Conservation (phyloP, 2,797 vertebrate species). For the Sebastes umbrosus region DNA sequence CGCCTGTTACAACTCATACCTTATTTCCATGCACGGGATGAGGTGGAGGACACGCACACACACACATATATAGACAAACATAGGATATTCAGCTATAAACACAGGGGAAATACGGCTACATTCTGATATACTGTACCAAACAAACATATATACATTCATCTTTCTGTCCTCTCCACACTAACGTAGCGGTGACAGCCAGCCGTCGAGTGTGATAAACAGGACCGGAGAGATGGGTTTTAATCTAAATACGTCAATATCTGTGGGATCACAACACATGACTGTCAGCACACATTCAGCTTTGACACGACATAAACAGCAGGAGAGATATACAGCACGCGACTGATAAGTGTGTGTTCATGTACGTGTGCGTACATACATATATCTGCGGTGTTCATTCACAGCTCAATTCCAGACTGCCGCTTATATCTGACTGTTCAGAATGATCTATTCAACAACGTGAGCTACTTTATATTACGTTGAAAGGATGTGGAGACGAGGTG, state of each 20-base stretch:
- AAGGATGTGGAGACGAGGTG: not conserved
- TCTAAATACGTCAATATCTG: slow-evolving; percentile 57
- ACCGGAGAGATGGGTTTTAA: slow-evolving; percentile 46
- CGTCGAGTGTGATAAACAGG: slow-evolving; percentile 39
- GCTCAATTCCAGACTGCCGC: not conserved
- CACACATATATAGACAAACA: not conserved
- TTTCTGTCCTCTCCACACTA: slow-evolving; percentile 11
- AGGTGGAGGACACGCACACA: slow-evolving; percentile 28
- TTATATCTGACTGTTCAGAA: slow-evolving; percentile 4
- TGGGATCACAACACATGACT: slow-evolving; percentile 47
- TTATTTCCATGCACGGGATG: slow-evolving; percentile 60
- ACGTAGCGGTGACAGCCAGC: slow-evolving; percentile 34
- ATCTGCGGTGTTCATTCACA: slow-evolving; percentile 6
- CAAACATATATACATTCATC: slow-evolving; percentile 42
- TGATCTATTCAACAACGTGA: not conserved
- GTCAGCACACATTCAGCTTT: slow-evolving; percentile 31
- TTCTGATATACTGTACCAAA: slow-evolving; percentile 18
- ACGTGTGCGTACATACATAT: not conserved
- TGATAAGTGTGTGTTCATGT: not conserved
- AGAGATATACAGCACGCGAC: not conserved
- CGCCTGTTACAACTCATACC: slow-evolving; percentile 64
- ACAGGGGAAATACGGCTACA: not conserved
- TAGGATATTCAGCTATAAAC: not conserved
- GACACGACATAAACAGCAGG: slow-evolving; percentile 19
- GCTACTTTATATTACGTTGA: not conserved